A percentile compares a stretch with the other conserved stretches of the same genome.
Conservation (phyloP, 2,113 vertebrate species). For the Centrocercus urophasianus region DNA sequence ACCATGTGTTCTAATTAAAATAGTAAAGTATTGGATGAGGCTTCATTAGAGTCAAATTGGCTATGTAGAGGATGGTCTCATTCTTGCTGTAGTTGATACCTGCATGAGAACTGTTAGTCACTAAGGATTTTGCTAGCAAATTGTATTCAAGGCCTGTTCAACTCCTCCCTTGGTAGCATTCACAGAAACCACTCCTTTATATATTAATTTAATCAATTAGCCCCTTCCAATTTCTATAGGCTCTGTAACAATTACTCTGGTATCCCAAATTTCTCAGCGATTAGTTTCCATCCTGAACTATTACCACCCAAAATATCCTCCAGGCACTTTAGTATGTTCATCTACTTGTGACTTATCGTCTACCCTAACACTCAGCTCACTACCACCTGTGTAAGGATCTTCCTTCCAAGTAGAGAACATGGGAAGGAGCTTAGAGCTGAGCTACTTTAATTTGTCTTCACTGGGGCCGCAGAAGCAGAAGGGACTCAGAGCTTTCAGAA, state of each 20-base stretch:
- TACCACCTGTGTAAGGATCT: accelerated
- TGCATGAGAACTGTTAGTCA: not conserved
- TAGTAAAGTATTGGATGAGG: not conserved
- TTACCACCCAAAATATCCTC: not conserved
- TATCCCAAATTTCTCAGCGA: not conserved
- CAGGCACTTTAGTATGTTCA: not conserved
- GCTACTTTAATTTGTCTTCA: not conserved
- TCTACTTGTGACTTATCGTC: not conserved
- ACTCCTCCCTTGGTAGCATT: not conserved
- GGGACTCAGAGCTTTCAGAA: not conserved
- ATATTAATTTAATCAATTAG: not conserved
- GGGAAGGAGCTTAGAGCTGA: not conserved
- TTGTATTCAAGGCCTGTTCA: not conserved
- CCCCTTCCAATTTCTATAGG: not conserved
- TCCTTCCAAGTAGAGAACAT: not conserved
- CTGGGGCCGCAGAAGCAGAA: not conserved
- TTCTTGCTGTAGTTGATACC: not conserved
- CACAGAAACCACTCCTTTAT: not conserved
- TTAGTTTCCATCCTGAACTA: not conserved
- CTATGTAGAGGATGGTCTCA: not conserved
- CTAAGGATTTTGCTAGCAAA: not conserved
- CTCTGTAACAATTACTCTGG: not conserved
- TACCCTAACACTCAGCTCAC: not conserved
- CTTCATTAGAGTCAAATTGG: not conserved
- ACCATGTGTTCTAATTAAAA: not conserved